Base-by-base conservation (phyloP, 1,140 invertebrate genomes). In the Drosophila kurseongensis region DNA sequence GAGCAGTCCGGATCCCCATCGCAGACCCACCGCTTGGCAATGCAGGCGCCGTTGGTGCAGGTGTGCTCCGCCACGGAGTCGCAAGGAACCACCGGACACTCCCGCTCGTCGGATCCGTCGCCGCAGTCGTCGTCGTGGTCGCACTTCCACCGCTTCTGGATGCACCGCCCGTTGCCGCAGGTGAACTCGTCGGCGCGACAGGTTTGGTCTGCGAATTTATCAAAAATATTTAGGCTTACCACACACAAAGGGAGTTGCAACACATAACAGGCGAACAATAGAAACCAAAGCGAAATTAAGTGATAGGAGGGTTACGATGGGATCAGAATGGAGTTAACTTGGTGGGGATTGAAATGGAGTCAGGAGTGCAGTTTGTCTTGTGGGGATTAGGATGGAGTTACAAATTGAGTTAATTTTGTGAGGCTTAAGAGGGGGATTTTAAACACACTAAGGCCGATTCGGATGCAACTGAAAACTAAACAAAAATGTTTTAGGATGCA, bases 151-250 rank as follows among this genome's bases (percentile, higher is more conserved):
- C 95, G 93, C 71, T 95, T 94, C 81, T 97, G 97, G 68, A 98
- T 97, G 91, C 97, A 98, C 67, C 96, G 96, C 10, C 97, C 97
- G 82, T 97, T 97, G 42, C 94, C 95, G 93, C 97, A 98, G 2
- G 97, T 97, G 90, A 97, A 98, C 91, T 98, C 96, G 89, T 98
- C 97, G 16, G 96, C 95, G 58, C 97, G 95, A 91, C 97, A 98
- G 1, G 96, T 97, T 82, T 96, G 96, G 94, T 97, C 96, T 90
- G 52, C 45, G 67, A 77, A 74, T 58, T 56, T 38, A 47, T 58
- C n/a, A 36, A 75, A 61, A 78, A 79, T 66, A 47, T 48, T 71
- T 38, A 61, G 42, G 59, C 29, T 50, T 32, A 27, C 36, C 12
- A 51, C 16, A 36, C 36, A 51, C 13, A 40, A 59, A 29, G 45